phyloP scores from a whole-genome alignment of 2,888 invertebrate species.

The Stenchaetothrips biformis region DNA sequence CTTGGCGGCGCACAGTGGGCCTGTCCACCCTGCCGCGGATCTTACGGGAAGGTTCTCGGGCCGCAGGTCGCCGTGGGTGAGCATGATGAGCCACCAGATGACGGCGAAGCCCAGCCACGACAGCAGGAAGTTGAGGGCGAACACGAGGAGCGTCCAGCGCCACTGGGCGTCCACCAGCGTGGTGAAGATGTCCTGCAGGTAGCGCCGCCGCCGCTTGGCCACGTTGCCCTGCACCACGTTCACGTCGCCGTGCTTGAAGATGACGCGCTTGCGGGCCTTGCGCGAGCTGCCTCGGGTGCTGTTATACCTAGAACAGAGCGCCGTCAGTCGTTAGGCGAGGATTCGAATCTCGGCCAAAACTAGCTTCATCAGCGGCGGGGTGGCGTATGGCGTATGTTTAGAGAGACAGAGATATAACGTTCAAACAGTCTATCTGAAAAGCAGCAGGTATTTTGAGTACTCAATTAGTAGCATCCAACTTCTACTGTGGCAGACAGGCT shows the following conservation, averaged over 20 bases:
- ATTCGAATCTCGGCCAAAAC: neutral
- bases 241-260: conserved; percentile 97
- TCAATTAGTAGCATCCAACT: too few species aligned
- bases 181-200: conserved; percentile 93
- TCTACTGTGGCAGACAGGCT: too few species aligned
- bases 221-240: conserved; percentile 93
- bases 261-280: conserved; percentile 81
- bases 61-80: conserved; percentile 85
- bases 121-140: conserved; percentile 82
- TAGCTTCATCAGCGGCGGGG: too few species aligned
- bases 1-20: too few species aligned
- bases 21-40: conserved; percentile 24
- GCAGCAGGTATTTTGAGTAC: too few species aligned
- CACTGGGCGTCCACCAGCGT: conserved; percentile 90
- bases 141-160: conserved; percentile 90
- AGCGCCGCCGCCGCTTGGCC: conserved; percentile 85
- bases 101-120: conserved; percentile 90
- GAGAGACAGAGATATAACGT: too few species aligned
- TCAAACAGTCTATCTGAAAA: too few species aligned
- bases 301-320: conserved; percentile 65
- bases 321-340: neutral
- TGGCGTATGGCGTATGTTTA: too few species aligned
- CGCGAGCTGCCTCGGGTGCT: conserved; percentile 82
- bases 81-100: conserved; percentile 93
- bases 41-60: conserved; percentile 45